A percentile compares a stretch with the other conserved stretches of the same genome.
phyloP scores from a whole-genome alignment of 1,140 invertebrate species.

The Ctenoplectra terminalis region DNA sequence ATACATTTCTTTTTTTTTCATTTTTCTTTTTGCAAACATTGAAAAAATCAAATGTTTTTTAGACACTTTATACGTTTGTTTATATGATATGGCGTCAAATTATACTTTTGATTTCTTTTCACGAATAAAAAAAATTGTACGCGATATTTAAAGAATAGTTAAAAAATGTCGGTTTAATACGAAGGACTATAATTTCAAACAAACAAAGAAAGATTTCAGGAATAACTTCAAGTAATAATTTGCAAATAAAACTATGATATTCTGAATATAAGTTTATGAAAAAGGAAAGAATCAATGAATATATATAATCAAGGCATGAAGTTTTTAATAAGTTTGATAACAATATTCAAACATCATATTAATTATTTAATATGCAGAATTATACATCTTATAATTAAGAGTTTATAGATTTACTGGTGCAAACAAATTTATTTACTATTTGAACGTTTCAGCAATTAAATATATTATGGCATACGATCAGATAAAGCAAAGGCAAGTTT shows the following conservation, averaged over 20 bases:
- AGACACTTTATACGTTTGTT: not conserved
- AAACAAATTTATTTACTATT: not conserved
- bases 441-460: constrained; percentile 6
- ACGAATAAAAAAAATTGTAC: not conserved
- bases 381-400: not conserved
- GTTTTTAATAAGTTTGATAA: constrained; percentile 1
- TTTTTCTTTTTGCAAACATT: not conserved
- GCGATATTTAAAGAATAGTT: not conserved
- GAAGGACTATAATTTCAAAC: no score
- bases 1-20: not conserved
- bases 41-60: not conserved
- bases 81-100: not conserved
- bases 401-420: not conserved
- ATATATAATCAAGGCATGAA: constrained; percentile 2
- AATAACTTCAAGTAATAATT: not conserved
- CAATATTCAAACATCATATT: constrained; percentile 6
- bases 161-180: not conserved
- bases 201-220: no score
- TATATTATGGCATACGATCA: constrained; percentile 7
- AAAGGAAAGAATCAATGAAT: not conserved
- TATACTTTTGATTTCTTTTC: not conserved
- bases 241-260: not conserved
- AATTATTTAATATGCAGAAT: constrained; percentile 1
- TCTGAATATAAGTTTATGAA: not conserved
- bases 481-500: constrained; percentile 22